Evolutionary conservation across 2,888 invertebrate genomes (phyloP).

Genomic region (Formica aserva): DNA sequence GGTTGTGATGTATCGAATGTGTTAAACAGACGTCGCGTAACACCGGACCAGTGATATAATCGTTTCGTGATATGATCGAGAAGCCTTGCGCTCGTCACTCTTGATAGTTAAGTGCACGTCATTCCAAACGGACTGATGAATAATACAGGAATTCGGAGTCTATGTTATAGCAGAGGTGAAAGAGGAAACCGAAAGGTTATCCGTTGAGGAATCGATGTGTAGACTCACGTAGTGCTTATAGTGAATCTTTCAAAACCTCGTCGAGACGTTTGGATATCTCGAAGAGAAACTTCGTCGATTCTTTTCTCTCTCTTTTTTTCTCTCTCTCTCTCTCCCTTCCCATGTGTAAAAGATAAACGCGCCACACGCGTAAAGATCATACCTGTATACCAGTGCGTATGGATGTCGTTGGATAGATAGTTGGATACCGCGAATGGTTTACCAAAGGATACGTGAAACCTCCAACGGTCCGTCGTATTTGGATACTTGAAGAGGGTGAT

Average conservation of each 20-base stretch:
- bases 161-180: conserved; percentile 9
- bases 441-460: conserved; percentile 63
- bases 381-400: conserved; percentile 5
- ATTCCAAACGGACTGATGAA: conserved; percentile 11
- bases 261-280: not conserved
- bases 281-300: not conserved
- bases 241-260: not conserved
- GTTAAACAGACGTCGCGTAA: conserved; percentile 9
- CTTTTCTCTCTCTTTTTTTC: not conserved
- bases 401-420: not conserved
- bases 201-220: not conserved
- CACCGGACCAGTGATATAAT: conserved; percentile 18
- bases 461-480: conserved; percentile 64
- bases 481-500: conserved; percentile 71
- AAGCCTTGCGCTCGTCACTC: conserved; percentile 56
- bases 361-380: not conserved
- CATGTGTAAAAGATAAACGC: not conserved
- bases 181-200: not conserved
- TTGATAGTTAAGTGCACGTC: conserved; percentile 6
- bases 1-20: conserved; percentile 21
- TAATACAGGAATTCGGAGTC: not conserved
- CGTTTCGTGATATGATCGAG: conserved; percentile 64
- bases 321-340: not conserved
- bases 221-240: not conserved
- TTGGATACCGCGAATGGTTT: conserved; percentile 63